Evolutionary conservation across 1,140 invertebrate species (phyloP).

Genomic region (Cyphomyrmex costatus): DNA sequence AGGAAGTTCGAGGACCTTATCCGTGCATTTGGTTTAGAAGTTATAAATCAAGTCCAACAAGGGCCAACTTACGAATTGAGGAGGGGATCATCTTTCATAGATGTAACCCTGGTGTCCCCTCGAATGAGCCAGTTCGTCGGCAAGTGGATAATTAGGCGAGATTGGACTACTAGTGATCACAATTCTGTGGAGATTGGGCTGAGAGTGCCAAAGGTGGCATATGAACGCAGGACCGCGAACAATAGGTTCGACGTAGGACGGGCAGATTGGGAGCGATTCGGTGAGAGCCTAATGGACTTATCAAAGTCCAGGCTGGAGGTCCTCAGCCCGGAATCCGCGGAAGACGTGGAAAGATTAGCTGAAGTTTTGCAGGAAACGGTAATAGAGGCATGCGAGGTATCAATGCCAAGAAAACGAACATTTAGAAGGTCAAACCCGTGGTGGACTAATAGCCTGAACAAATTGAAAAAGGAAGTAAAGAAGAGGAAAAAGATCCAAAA

Average conservation of each 20-base stretch:
- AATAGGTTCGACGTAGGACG: slow-evolving; percentile 10
- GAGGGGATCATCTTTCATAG: neutral
- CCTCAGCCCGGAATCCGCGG: neutral
- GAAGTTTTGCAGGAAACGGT: neutral
- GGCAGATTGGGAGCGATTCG: neutral
- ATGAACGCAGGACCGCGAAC: neutral
- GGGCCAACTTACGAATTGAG: neutral
- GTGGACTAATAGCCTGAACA: too few relatives aligned
- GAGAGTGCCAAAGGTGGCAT: neutral
- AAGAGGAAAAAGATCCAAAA: neutral
- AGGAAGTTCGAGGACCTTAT: neutral
- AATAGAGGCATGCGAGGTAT: neutral
- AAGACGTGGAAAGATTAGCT: neutral
- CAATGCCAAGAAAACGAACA: neutral
- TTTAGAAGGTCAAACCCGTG: neutral
- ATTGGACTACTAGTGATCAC: neutral
- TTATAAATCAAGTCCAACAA: neutral
- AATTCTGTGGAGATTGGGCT: neutral
- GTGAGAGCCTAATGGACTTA: too few relatives aligned
- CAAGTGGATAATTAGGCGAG: neutral
- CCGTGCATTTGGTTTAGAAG: accelerated
- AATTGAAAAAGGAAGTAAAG: too few relatives aligned
- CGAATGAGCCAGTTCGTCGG: neutral
- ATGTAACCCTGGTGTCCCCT: neutral
- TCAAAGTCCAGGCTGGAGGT: neutral